Percentiles rank a stretch among this genome's conserved stretches.
Conservation (phyloP, 2,797 vertebrate genomes). For the Lateolabrax maculatus region DNA sequence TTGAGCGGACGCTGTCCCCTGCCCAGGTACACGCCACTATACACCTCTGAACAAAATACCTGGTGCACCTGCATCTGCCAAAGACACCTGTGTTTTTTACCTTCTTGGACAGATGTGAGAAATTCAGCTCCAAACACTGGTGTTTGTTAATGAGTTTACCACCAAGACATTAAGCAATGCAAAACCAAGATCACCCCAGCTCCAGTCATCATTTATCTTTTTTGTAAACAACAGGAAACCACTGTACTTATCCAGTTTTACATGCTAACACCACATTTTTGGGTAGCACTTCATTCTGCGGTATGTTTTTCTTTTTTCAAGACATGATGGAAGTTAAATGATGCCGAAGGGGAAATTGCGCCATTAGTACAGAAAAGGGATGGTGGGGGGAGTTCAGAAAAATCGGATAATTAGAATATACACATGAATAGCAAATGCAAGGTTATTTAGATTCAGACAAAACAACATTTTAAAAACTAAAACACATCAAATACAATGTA, state of each 20-base stretch:
- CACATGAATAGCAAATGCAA: neutral
- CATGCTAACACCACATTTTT: constrained; percentile 2
- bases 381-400: neutral
- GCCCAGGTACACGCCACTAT: constrained; percentile 88
- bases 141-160: neutral
- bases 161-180: neutral
- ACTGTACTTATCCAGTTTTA: neutral
- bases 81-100: neutral
- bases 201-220: neutral
- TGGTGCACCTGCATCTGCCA: neutral
- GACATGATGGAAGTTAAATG: constrained; percentile 14
- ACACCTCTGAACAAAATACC: neutral
- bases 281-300: neutral
- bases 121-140: neutral
- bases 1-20: constrained; percentile 98
- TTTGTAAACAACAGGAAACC: constrained; percentile 31
- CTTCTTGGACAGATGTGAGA: neutral
- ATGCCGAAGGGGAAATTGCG: constrained; percentile 14
- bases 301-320: neutral
- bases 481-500: neutral
- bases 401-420: constrained; percentile 9
- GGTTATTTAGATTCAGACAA: neutral
- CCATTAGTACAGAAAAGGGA: constrained; percentile 23
- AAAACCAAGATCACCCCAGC: constrained; percentile 4
- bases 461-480: neutral